Evolutionary conservation across 2,113 vertebrate species (phyloP), one percentile per base, ranked within the genome.

Genomic region (Anhinga anhinga): DNA sequence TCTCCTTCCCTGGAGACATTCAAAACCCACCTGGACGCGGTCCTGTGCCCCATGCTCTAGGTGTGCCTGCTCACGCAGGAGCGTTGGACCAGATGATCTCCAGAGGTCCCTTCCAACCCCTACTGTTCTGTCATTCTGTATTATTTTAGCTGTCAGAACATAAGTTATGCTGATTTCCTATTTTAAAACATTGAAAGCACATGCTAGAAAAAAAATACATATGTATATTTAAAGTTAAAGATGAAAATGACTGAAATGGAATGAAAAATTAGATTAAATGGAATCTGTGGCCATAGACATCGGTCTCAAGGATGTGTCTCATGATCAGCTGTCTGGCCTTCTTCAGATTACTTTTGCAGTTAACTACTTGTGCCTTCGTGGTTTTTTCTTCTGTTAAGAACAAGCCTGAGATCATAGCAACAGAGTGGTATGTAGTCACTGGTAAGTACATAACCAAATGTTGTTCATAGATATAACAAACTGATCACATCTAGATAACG

Each of bases 361-460:
- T 86, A 62, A 42, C 62, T 88, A 17, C 11, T 22, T 30, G 8
- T 1, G 0, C 18, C 29, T 88, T 77, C 0, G 0, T 70, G 7
- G 0, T 47, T 59, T 58, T 65, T 69, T 38, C 14, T 29, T 80
- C 71, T 78, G 27, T 61, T 61, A 82, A 49, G 40, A 88, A 14
- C 44, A 88, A 80, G 45, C 21, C n/a, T 77, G 79, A 86, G 45
- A 30, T 32, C 11, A 5, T 20, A 80, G 62, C 23, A 80, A 5
- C 8, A 17, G 53, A 80, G 36, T 69, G 44, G 30, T 19, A 30
- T 88, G 36, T 47, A 56, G 36, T 77, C 40, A 20, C 20, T 93
- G 40, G 5, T 45, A 82, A 52, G 50, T 53, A 22, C 34, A 20
- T 69, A 86, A 73, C 21, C 25, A 80, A 59, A 55, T 52, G 7